Evolutionary conservation across 2,888 invertebrate species (phyloP).

Genomic region (Marronus borbonicus): DNA sequence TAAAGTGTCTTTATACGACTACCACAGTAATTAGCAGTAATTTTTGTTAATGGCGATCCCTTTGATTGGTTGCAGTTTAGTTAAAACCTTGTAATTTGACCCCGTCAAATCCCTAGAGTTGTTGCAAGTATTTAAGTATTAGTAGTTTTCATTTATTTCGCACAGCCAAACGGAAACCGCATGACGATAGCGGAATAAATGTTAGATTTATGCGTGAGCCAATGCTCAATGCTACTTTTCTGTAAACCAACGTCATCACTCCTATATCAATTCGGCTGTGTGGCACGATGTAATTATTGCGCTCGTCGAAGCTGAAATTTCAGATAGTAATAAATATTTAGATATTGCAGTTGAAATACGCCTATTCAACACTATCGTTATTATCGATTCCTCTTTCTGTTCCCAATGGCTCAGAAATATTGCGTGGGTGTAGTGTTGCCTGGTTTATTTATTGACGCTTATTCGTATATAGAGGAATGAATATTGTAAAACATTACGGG

Average conservation of each 20-base stretch:
- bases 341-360: slow-evolving; percentile 25
- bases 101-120: not conserved
- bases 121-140: not conserved
- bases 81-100: not conserved
- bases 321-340: slow-evolving; percentile 36
- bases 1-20: too few relatives aligned
- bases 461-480: not conserved
- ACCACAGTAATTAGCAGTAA: too few relatives aligned
- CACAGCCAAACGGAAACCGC: not conserved
- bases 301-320: slow-evolving; percentile 25
- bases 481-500: not conserved
- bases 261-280: not conserved
- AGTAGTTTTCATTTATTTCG: not conserved
- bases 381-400: slow-evolving; percentile 23
- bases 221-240: not conserved
- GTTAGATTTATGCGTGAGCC: slow-evolving; percentile 6
- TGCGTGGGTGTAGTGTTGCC: slow-evolving; percentile 6
- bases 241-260: not conserved
- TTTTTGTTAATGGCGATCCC: too few relatives aligned
- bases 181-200: slow-evolving; percentile 14
- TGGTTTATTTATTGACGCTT: slow-evolving; percentile 12
- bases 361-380: slow-evolving; percentile 27
- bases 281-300: slow-evolving; percentile 17
- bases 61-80: too few relatives aligned
- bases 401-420: slow-evolving; percentile 27